These are phyloP conservation scores for Phytoseiulus persimilis DNA, from an alignment of 2,888 invertebrate species.

Conservation along the genomic window DNA sequence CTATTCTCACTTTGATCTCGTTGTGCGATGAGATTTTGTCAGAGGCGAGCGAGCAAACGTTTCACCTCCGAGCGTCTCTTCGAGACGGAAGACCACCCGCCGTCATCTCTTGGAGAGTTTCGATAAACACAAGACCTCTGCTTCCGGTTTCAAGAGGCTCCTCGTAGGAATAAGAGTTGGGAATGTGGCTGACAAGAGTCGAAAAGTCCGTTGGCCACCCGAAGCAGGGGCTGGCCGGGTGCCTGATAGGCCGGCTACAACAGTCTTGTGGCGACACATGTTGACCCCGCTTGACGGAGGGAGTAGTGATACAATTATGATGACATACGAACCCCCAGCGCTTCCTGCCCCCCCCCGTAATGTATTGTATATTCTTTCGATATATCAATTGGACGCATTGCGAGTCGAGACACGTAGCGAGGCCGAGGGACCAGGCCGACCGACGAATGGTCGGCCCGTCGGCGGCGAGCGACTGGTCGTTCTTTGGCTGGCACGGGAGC, in stretches of 20 bases:
- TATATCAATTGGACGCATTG: conserved; percentile 39
- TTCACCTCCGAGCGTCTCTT: not conserved
- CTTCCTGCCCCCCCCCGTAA: conserved; percentile 18
- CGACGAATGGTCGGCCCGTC: not conserved
- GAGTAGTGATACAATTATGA: conserved; percentile 38
- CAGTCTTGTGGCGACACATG: conserved; percentile 35
- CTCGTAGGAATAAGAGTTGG: not conserved
- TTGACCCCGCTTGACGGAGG: conserved; percentile 26
- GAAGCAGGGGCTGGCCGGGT: not conserved
- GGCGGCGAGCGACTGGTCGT: not conserved
- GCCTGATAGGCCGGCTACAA: not conserved
- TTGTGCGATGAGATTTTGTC: not conserved
- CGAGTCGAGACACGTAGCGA: conserved; percentile 34
- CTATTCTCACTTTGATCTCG: not conserved
- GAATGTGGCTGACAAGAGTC: not conserved
- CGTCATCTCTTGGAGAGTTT: too few relatives aligned
- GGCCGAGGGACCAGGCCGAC: not conserved
- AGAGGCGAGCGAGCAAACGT: not conserved
- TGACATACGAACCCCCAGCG: conserved; percentile 13
- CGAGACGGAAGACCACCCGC: too few relatives aligned
- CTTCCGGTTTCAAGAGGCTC: not conserved
- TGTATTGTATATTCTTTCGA: conserved; percentile 39
- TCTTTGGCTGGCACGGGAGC: not conserved
- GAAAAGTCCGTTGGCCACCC: not conserved
- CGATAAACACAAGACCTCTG: too few relatives aligned